Base-by-base conservation (phyloP, 2,888 invertebrate genomes). In the Drosophila formosana region DNA sequence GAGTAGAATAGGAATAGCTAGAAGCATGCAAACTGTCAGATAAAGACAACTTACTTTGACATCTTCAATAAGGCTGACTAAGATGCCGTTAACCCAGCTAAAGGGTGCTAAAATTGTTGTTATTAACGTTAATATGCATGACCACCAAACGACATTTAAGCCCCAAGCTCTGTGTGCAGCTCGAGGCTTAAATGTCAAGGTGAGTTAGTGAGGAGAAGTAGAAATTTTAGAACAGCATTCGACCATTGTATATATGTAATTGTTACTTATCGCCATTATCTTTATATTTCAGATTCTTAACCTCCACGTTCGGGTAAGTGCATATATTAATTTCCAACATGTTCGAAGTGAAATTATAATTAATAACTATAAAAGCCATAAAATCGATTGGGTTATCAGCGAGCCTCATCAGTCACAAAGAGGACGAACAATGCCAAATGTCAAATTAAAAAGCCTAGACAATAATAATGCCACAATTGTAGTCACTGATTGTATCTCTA, bases 11-110 rank as follows among this genome's bases (percentile, higher is more conserved):
- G 43, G 46, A 46, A 47, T 64, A 25, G 28, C 37, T 37, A 45
- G 25, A 43, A 55, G 45, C 18, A 45, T 11, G 30, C 55, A 13
- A 64, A 61, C 66, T 71, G 66, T 56, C 76, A 46, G 65, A 6
- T 56, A 26, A 1, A 37, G 34, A 34, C 34, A 37, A 90, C 90
- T 90, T 90, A 90, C 90, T 90, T 90, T 90, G 64, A 82, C 68
- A 75, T 78, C 72, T 55, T 82, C 75, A 55, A 86, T 41, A 56
- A 91, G 64, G 58, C 66, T 79, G 51, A 67, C 13, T 58, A 90
- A 71, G 72, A 90, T 81, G 80, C 80, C 82, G 62, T 75, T 69
- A 23, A 90, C 75, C 90, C 89, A 90, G 70, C 76, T 86, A 80
- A 85, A 84, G 74, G 86, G 85, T 63, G 87, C 91, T 91, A 84